phyloP scores from a whole-genome alignment of 2,797 vertebrate species.

The Hippopotamyrus pictus region DNA sequence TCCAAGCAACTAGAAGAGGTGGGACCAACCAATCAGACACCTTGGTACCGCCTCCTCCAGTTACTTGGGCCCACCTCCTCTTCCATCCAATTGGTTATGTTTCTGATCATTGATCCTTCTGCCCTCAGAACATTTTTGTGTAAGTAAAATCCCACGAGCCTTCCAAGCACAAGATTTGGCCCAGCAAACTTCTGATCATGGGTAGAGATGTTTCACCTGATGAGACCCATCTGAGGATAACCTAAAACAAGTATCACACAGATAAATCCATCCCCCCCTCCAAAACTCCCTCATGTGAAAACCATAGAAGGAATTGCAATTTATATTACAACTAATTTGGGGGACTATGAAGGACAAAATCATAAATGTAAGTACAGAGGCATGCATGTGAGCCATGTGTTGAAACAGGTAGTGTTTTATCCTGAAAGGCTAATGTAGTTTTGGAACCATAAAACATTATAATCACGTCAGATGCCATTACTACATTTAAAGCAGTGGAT shows the following conservation, averaged over 20 bases:
- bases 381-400: not conserved
- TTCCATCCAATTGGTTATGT: not conserved
- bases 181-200: not conserved
- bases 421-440: not conserved
- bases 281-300: not conserved
- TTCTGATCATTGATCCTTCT: not conserved
- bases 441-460: not conserved
- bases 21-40: not conserved
- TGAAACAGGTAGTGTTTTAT: not conserved
- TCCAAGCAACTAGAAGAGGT: not conserved
- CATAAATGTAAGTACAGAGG: not conserved
- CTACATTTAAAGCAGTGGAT: not conserved
- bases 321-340: not conserved
- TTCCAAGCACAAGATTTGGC: not conserved
- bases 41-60: not conserved
- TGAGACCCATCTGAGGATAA: not conserved
- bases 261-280: not conserved
- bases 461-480: not conserved
- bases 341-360: not conserved
- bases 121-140: not conserved
- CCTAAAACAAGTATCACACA: not conserved
- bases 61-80: no score
- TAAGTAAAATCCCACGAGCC: not conserved
- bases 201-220: not conserved
- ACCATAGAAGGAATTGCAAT: not conserved